Evolutionary conservation across 2,888 invertebrate genomes (phyloP).

Genomic region (Fissipunctia ypsillon): DNA sequence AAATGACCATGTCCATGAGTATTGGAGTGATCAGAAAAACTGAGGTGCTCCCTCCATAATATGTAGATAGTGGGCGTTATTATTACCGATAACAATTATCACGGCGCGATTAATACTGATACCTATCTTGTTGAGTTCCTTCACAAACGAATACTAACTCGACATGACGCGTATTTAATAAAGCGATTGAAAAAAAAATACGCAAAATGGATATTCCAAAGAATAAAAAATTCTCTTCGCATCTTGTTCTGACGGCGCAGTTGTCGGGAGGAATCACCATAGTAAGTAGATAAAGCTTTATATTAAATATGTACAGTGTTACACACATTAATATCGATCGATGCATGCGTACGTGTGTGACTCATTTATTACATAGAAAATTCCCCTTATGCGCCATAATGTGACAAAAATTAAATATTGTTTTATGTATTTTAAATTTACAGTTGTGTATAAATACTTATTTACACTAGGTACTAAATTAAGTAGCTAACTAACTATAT

Average conservation of each 20-base stretch:
- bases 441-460: neutral
- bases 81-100: slow-evolving; percentile 87
- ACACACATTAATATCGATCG: slow-evolving; percentile 29
- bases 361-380: slow-evolving; percentile 31
- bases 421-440: slow-evolving; percentile 8
- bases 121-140: slow-evolving; percentile 76
- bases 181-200: slow-evolving; percentile 53
- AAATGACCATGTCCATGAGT: slow-evolving; percentile 13
- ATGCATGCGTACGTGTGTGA: slow-evolving; percentile 38
- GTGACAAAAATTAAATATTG: neutral
- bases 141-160: slow-evolving; percentile 72
- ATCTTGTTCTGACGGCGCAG: slow-evolving; percentile 70
- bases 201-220: slow-evolving; percentile 67
- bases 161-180: slow-evolving; percentile 74
- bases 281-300: slow-evolving; percentile 73
- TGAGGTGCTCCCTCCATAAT: slow-evolving; percentile 55
- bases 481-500: too few relatives aligned
- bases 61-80: slow-evolving; percentile 74
- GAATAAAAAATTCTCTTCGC: slow-evolving; percentile 65
- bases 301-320: neutral
- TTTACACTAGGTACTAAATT: too few relatives aligned
- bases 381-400: slow-evolving; percentile 1
- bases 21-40: slow-evolving; percentile 43
- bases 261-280: slow-evolving; percentile 76
- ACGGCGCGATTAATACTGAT: slow-evolving; percentile 80